A percentile compares a stretch with the other conserved stretches of the same genome.
Evolutionary conservation across 2,888 invertebrate genomes (phyloP).

Genomic region (Eumerus sabulonum): DNA sequence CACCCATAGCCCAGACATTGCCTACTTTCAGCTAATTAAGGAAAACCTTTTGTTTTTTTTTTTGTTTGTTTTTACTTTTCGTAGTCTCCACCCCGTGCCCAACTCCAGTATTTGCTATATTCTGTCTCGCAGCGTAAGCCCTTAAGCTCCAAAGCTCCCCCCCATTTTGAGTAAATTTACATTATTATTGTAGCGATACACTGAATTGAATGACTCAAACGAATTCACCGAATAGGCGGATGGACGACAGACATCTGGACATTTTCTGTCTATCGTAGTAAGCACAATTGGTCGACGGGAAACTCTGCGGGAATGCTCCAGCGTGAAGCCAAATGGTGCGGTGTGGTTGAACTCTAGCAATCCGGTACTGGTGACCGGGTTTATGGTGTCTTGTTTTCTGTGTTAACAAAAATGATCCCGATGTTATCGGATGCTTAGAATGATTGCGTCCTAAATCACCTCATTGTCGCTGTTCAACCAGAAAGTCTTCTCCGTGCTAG

Average conservation of each 20-base stretch:
- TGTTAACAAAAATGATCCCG: constrained; percentile 51
- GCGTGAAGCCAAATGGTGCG: background rate
- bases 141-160: constrained; percentile 15
- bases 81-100: background rate
- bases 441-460: constrained; percentile 31
- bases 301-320: no score
- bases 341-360: constrained; percentile 7
- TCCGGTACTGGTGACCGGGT: constrained; percentile 20
- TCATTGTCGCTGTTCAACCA: constrained; percentile 9
- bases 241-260: constrained; percentile 22
- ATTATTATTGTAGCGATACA: constrained; percentile 28
- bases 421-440: constrained; percentile 45
- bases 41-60: constrained; percentile 11
- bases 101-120: no score
- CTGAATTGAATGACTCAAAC: constrained; percentile 34
- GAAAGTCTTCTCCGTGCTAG: background rate
- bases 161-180: constrained; percentile 48
- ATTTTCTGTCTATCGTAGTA: constrained; percentile 1
- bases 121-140: constrained; percentile 13
- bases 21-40: constrained; percentile 48
- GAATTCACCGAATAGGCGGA: constrained; percentile 6
- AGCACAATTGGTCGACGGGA: no score
- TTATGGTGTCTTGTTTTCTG: constrained; percentile 46
- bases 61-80: background rate
- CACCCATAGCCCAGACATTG: constrained; percentile 9